These are phyloP conservation scores for Sturnira hondurensis DNA, from an alignment of 2,113 vertebrate species.

Conservation along the genomic window DNA sequence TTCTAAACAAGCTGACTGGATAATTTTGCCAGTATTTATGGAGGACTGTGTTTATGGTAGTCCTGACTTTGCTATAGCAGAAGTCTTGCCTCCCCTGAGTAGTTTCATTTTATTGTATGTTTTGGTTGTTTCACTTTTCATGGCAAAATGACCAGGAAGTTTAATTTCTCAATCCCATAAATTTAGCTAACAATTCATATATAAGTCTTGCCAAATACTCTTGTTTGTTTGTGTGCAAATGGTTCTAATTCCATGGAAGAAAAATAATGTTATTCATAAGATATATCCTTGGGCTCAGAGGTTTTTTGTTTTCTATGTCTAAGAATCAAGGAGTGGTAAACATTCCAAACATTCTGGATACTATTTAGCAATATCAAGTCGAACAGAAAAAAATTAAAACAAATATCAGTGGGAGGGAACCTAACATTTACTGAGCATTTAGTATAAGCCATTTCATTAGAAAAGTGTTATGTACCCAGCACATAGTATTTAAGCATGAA, in stretches of 20 bases:
- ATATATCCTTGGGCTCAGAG: background rate
- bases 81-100: background rate
- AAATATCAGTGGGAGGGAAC: constrained; percentile 3
- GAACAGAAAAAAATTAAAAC: constrained; percentile 24
- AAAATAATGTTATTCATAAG: background rate
- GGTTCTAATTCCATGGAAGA: background rate
- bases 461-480: constrained; percentile 23
- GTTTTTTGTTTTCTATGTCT: constrained; percentile 36
- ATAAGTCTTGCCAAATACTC: background rate
- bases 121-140: background rate
- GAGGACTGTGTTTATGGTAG: background rate
- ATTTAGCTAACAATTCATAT: background rate
- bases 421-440: constrained; percentile 32
- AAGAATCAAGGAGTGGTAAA: background rate
- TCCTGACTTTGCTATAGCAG: background rate
- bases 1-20: background rate
- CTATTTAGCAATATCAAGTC: constrained; percentile 13
- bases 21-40: background rate
- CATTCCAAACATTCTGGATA: constrained; percentile 52
- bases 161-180: constrained; percentile 17
- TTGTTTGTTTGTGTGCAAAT: background rate
- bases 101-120: background rate
- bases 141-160: background rate
- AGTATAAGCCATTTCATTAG: constrained; percentile 13
- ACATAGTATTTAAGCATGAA: background rate